These are phyloP conservation scores for Drosophila ohnishii DNA, from an alignment of 1,140 invertebrate species.

Conservation along the genomic window DNA sequence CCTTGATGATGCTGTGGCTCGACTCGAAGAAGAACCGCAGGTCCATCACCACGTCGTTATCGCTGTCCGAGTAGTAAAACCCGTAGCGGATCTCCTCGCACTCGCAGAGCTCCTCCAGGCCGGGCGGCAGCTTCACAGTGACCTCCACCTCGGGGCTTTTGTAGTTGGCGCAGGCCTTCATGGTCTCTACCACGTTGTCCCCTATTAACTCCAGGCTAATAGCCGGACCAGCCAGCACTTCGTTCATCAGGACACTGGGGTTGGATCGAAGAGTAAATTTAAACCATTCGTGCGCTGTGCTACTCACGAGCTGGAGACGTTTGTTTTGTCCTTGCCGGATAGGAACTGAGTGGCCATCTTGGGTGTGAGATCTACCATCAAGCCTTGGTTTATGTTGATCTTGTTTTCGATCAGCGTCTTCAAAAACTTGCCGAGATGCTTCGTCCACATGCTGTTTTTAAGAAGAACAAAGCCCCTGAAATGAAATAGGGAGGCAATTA, in stretches of 20 bases:
- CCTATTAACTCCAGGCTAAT: conserved; percentile 90
- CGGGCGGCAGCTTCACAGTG: conserved; percentile 83
- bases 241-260: conserved; percentile 85
- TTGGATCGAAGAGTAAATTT: background rate
- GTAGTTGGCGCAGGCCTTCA: conserved; percentile 55
- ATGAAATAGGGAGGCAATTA: background rate
- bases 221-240: conserved; percentile 88
- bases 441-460: conserved; percentile 87
- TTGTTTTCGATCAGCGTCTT: conserved; percentile 87
- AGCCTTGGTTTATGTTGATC: conserved; percentile 89
- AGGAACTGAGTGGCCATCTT: conserved; percentile 85
- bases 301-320: conserved; percentile 86
- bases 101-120: conserved; percentile 90
- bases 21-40: conserved; percentile 88
- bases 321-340: conserved; percentile 84
- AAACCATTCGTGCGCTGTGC: background rate
- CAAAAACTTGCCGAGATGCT: conserved; percentile 89
- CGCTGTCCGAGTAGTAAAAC: conserved; percentile 87
- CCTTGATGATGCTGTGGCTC: conserved; percentile 49
- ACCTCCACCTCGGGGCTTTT: conserved; percentile 52
- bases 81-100: conserved; percentile 88
- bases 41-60: conserved; percentile 86
- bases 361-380: conserved; percentile 87
- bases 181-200: conserved; percentile 87
- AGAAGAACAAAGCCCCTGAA: conserved; percentile 90